Evolutionary conservation across 1,140 invertebrate genomes (phyloP), one percentile per base, ranked within the genome.

Genomic region (Drosophila bipectinata): DNA sequence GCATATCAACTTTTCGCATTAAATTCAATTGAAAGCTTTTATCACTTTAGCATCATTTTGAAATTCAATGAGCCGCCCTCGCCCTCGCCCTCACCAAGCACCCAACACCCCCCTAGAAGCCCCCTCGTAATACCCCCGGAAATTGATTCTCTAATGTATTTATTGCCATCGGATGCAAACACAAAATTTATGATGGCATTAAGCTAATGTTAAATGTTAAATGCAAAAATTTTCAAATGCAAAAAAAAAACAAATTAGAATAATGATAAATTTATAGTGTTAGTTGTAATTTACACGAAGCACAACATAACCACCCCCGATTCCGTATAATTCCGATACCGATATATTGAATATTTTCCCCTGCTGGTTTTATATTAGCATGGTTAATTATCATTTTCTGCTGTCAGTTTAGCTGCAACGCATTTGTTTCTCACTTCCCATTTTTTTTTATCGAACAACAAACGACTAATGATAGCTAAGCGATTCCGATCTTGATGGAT

Each of bases 1-100:
- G 83, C 82, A 87, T 87, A 87, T 87, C 82, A 87, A 87, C 82
- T 82, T 87, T 87, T 87, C 83, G 75, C 82, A 87, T 87, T 88
- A 72, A 88, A 82, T 83, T 82, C 82, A 77, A 82, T 87, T 87
- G 82, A 87, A 88, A 87, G 79, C 83, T 87, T 87, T 87, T 88
- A 78, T 82, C 82, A 88, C 83, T 87, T 88, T 88, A 88, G 75
- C 67, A 62, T 67, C 75, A 76, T 85, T 64, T 78, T 81, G 68
- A 78, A 85, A 87, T 87, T 87, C 78, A 87, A 87, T 82, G 78
- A 85, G 77, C 61, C 71, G 53, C 79, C 73, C 68, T 62, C 80
- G 59, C 79, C 62, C 28, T 48, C 12, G 9, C 4, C 59, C 28
- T 48, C 12, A 3, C 4, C 26, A 0, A 28, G 10, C 37, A 41